Evolutionary conservation across 2,797 vertebrate genomes (phyloP), one percentile per base, ranked within the genome.

Genomic region (Coilia nasus): DNA sequence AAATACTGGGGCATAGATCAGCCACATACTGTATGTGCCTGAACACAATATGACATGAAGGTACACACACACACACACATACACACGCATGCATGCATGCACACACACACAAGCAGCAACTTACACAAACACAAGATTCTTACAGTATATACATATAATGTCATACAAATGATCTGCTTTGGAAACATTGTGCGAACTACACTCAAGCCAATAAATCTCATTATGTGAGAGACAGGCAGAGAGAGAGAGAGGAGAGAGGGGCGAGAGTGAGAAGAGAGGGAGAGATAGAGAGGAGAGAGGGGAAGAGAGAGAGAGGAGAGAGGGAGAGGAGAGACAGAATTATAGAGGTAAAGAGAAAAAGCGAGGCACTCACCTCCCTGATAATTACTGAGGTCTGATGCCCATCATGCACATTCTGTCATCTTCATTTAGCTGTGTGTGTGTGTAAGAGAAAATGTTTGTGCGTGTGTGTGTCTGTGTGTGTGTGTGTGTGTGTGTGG

Each of bases 381-480:
- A 78, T 78, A 78, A 78, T 78, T 78, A 41, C 71, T 75, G 67
- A 75, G 71, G 15, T 1, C 31, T 41, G 10, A 78, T 78, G 71
- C 71, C 71, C 6, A 17, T 78, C 35, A 44, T 78, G 71, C 62
- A 31, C 71, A 71, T 35, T 35, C 12, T 75, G 31, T 75, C 31
- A 21, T 2, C 41, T 12, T 71, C 5, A n/a, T 71, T 11, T 71
- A 1, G 41, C 12, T 41, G 28, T 75, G 31, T 75, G 31, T 75
- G 31, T 75, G 15, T 67, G 62, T 60, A 41, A 41, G 35, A 41
- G 35, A 41, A 41, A 41, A 41, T 41, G 7, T 31, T 10, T 71
- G 28, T 71, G 67, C 19, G 7, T 75, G 25, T 67, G 64, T 67
- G 23, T 67, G 9, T 75, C 25, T 41, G 28, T 75, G 67, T 75